Conservation (phyloP, 2,113 vertebrate genomes). For the Anas platyrhynchos region DNA sequence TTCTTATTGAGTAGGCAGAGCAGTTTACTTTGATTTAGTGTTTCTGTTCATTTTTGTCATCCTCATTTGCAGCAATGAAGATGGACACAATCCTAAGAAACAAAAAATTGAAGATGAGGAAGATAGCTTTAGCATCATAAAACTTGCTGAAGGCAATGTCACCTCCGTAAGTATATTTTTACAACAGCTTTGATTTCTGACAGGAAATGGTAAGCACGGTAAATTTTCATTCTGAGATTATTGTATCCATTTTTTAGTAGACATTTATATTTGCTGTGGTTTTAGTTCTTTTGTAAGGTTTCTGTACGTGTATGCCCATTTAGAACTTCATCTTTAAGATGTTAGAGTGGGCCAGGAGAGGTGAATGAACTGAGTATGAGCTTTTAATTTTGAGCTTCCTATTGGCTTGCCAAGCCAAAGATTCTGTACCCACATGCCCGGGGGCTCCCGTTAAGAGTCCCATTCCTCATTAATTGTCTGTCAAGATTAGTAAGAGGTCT, state of each 20-base stretch:
- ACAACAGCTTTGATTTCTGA: not conserved
- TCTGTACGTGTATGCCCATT: not conserved
- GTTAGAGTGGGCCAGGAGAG: not conserved
- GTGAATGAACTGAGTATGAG: not conserved
- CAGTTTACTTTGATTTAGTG: not conserved
- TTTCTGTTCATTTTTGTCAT: not conserved
- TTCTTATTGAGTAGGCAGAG: not conserved
- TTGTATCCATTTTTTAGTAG: not conserved
- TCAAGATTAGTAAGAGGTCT: not conserved
- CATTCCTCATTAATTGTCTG: not conserved
- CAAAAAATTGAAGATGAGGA: constrained; percentile 79
- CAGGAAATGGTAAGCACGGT: not conserved
- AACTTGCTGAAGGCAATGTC: constrained; percentile 84
- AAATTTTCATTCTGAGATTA: not conserved
- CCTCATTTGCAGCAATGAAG: constrained; percentile 73
- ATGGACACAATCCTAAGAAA: constrained; percentile 80
- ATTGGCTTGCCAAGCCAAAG: not conserved
- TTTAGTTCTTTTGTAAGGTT: not conserved
- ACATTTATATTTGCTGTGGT: not conserved
- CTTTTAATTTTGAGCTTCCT: not conserved
- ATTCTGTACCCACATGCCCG: not conserved
- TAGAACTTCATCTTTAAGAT: not conserved
- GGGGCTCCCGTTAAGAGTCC: not conserved
- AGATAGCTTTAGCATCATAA: constrained; percentile 78
- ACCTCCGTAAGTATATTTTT: constrained; percentile 83